These are phyloP conservation scores for Sweltsa coloradensis DNA, from an alignment of 1,140 invertebrate species.

Conservation along the genomic window DNA sequence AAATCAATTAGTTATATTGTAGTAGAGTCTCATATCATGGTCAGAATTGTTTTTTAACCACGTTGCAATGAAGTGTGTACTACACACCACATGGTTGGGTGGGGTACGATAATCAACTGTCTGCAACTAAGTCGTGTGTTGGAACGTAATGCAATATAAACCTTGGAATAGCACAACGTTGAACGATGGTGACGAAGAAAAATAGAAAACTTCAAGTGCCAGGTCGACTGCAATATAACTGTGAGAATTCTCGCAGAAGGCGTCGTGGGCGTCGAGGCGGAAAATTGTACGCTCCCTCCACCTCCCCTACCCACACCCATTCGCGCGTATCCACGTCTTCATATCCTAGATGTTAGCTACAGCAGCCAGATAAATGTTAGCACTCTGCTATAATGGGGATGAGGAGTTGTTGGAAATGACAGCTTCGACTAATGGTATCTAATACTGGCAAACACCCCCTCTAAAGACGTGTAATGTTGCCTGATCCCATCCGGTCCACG, in stretches of 20 bases:
- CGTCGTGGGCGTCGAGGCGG: not conserved
- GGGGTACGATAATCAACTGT: too few relatives aligned
- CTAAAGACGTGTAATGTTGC: too few relatives aligned
- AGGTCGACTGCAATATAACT: constrained; percentile 4
- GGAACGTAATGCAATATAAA: too few relatives aligned
- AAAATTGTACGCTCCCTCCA: not conserved
- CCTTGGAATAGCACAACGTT: too few relatives aligned
- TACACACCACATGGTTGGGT: too few relatives aligned
- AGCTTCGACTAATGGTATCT: constrained; percentile 10
- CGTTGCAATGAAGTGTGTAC: too few relatives aligned
- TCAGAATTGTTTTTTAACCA: too few relatives aligned
- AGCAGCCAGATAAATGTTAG: not conserved
- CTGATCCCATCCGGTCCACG: too few relatives aligned
- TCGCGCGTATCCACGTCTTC: not conserved
- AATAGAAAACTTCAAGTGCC: not conserved
- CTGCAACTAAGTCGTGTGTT: too few relatives aligned
- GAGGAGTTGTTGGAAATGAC: not conserved
- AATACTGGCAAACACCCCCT: constrained; percentile 5
- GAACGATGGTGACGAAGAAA: not conserved
- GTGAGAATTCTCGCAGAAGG: constrained; percentile 11
- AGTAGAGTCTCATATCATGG: too few relatives aligned
- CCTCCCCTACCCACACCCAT: constrained; percentile 4
- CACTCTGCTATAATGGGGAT: not conserved
- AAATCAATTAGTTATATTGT: too few relatives aligned
- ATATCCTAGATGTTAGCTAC: not conserved